A percentile compares a stretch with the other conserved stretches of the same genome.
Conservation (phyloP, 2,888 invertebrate genomes). For the Heteropelma amictum region DNA sequence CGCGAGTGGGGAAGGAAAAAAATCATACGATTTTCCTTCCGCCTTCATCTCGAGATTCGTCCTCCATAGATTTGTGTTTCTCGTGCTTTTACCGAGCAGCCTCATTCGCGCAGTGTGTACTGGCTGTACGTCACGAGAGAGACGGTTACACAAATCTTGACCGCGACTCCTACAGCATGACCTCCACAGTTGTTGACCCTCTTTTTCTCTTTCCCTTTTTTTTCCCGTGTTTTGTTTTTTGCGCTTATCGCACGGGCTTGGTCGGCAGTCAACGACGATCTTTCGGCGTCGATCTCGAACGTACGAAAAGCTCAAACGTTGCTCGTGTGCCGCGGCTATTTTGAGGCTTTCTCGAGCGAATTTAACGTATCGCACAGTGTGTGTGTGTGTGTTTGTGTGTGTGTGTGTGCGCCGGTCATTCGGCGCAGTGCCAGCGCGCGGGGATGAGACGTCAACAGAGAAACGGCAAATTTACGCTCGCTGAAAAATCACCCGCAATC, state of each 20-base stretch:
- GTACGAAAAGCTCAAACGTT: not conserved
- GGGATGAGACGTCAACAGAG: slow-evolving; percentile 18
- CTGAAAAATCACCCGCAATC: not conserved
- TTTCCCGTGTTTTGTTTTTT: not conserved
- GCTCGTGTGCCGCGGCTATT: slow-evolving; percentile 46
- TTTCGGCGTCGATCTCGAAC: too few species aligned
- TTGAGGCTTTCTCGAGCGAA: slow-evolving; percentile 40
- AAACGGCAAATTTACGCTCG: not conserved
- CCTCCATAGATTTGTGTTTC: not conserved
- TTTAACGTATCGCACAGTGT: slow-evolving; percentile 14
- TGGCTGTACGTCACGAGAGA: slow-evolving; percentile 13
- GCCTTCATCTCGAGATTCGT: not conserved
- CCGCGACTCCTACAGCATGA: slow-evolving; percentile 21
- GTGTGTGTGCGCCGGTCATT: slow-evolving; percentile 38
- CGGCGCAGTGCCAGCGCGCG: slow-evolving; percentile 47
- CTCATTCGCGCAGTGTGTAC: slow-evolving; percentile 9
- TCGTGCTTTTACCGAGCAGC: not conserved
- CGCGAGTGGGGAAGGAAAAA: too few species aligned
- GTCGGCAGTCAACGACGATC: not conserved
- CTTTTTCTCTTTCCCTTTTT: not conserved
- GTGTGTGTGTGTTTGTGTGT: slow-evolving; percentile 28
- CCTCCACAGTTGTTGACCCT: slow-evolving; percentile 24
- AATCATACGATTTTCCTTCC: too few species aligned
- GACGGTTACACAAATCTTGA: slow-evolving; percentile 7
- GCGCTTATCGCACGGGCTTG: not conserved